Evolutionary conservation across 2,797 vertebrate species (phyloP).

Genomic region (Eulemur coronatus): DNA sequence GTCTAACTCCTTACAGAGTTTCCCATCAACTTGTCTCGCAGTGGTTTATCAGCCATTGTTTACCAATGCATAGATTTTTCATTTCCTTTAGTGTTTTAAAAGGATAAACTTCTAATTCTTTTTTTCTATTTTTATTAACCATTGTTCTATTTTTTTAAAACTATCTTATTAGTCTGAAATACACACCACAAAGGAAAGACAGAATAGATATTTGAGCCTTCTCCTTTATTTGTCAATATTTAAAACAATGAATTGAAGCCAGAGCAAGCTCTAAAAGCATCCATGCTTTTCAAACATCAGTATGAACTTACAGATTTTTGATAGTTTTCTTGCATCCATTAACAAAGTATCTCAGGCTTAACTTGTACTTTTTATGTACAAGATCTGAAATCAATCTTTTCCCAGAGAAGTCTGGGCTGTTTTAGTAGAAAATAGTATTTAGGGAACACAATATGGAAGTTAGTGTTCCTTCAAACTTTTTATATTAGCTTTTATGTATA

Average conservation of each 20-base stretch:
- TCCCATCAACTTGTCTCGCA: background rate
- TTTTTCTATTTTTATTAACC: background rate
- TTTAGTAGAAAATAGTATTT: slow-evolving; percentile 19
- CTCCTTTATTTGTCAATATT: background rate
- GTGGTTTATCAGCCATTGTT: background rate
- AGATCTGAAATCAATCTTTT: background rate
- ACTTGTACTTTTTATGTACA: background rate
- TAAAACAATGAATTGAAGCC: background rate
- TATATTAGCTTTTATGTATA: background rate
- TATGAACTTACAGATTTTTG: background rate
- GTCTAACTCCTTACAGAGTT: background rate
- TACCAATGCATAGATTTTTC: background rate
- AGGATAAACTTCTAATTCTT: background rate
- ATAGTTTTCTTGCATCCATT: background rate
- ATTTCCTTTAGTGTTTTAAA: background rate
- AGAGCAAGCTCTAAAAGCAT: background rate
- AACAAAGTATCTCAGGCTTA: background rate
- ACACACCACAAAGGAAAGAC: background rate
- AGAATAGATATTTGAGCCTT: background rate
- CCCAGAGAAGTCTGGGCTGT: background rate
- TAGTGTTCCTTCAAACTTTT: background rate
- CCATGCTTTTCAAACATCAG: background rate
- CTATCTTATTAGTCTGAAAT: background rate
- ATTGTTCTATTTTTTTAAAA: background rate
- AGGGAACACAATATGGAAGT: background rate